A percentile compares a stretch with the other conserved stretches of the same genome.
Evolutionary conservation across 2,888 invertebrate species (phyloP).

Genomic region (Hylaea fasciaria): DNA sequence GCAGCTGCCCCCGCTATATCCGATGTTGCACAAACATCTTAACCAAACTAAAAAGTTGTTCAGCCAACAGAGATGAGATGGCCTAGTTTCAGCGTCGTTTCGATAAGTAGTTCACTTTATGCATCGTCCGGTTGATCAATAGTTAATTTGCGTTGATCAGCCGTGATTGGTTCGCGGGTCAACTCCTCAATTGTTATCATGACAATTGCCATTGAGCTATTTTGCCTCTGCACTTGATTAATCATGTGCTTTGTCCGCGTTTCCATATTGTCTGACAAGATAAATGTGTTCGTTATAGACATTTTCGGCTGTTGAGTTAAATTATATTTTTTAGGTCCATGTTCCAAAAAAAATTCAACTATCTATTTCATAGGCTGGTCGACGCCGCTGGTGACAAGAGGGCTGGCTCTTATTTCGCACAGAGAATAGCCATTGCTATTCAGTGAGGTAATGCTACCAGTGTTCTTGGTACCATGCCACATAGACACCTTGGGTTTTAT

Average conservation of each 20-base stretch:
- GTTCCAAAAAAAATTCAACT: too few species aligned
- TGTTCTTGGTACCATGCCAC: too few species aligned
- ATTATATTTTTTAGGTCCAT: too few species aligned
- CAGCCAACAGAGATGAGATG: conserved; percentile 21
- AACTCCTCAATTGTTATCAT: conserved; percentile 59
- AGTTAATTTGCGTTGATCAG: conserved; percentile 78
- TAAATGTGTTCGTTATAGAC: background rate
- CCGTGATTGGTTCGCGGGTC: conserved; percentile 78
- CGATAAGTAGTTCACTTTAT: conserved; percentile 36
- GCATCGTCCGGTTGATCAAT: conserved; percentile 53
- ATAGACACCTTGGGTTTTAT: too few species aligned
- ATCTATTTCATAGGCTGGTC: too few species aligned
- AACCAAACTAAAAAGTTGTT: conserved; percentile 17
- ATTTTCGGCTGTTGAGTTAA: background rate
- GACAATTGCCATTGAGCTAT: conserved; percentile 64
- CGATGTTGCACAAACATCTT: conserved; percentile 9
- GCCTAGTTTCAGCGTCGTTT: conserved; percentile 32
- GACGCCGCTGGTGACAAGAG: too few species aligned
- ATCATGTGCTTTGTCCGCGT: conserved; percentile 39
- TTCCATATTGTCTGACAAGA: background rate
- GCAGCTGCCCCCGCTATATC: background rate
- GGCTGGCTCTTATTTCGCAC: too few species aligned
- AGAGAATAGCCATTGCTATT: too few species aligned
- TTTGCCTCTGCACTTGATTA: conserved; percentile 50
- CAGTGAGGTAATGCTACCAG: too few species aligned